Evolutionary conservation across 2,888 invertebrate genomes (phyloP).

Genomic region (Drosophila pseudotalamancana): DNA sequence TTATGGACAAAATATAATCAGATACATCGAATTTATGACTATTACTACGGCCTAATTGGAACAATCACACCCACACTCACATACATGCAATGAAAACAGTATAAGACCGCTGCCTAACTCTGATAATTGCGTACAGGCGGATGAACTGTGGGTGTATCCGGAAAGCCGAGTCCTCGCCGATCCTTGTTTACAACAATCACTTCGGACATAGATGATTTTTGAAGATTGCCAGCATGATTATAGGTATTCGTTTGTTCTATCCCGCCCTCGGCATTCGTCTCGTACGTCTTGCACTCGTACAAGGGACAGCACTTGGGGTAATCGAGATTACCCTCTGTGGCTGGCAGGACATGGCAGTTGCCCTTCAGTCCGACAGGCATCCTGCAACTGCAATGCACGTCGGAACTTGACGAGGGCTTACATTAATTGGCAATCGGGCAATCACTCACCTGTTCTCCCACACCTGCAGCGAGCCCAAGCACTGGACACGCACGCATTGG

Average conservation of each 20-base stretch:
- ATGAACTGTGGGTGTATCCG: constrained; percentile 4
- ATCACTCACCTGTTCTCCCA: constrained; percentile 82
- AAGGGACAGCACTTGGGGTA: constrained; percentile 82
- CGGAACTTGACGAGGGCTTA: no score
- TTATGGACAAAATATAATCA: constrained; percentile 19
- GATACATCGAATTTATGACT: constrained; percentile 18
- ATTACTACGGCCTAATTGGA: constrained; percentile 33
- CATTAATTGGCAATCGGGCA: no score
- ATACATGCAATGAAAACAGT: neutral
- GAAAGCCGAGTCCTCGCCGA: neutral
- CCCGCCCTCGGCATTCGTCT: constrained; percentile 59
- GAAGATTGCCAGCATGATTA: constrained; percentile 80
- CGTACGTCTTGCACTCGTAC: constrained; percentile 76
- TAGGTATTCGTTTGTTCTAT: constrained; percentile 75
- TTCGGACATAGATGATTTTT: constrained; percentile 74
- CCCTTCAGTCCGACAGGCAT: constrained; percentile 70
- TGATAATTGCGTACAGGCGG: constrained; percentile 51
- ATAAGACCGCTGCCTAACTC: constrained; percentile 25
- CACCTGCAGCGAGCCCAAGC: constrained; percentile 76
- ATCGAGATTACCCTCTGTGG: constrained; percentile 65
- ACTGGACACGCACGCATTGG: constrained; percentile 81
- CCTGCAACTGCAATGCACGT: constrained; percentile 78
- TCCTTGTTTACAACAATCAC: constrained; percentile 49
- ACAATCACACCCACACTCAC: constrained; percentile 24
- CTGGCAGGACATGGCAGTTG: constrained; percentile 66